Base-by-base conservation (phyloP, 92 coral and sea anemone genomes). In the Heteractis magnifica region DNA sequence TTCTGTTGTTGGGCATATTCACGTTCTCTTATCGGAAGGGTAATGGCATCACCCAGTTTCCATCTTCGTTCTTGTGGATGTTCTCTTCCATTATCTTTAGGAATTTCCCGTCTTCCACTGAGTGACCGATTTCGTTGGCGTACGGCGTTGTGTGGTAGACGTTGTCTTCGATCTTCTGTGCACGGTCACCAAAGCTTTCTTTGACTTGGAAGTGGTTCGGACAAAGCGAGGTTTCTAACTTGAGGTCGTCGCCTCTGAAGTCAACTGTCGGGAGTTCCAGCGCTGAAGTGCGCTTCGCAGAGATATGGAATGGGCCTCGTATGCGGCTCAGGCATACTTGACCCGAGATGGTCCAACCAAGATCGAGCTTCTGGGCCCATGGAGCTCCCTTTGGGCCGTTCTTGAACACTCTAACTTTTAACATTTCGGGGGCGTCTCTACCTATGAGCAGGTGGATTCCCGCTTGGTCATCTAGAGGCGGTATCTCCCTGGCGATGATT, bases 281-380 rank as follows among this genome's bases (percentile, higher is more conserved):
- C 13, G 65, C 15, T 58, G 65, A 10, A 58, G 81, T 56, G 74
- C 49, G 79, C 77, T 58, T 58, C 65, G 65, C 15, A 58, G 65
- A 58, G 18, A 84, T 80, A 78, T 88, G 87, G 26, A 73, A 62
- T 19, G 90, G 88, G 50, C 86, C 88, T 3, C 79, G 82, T 21
- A 76, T 87, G 55, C 64, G 71, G 82, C 83, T 90, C 23, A 86
- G 85, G 77, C 90, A 90, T 83, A 86, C 84, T 79, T 86, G 93
- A 6, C 91, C 91, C 9, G 83, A 56, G 52, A 87, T 88, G 19
- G 89, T 87, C 93, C 94, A 90, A 56, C 91, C 91, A 21, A 84
- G 86, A 6, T 80, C 75, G 11, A 76, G 77, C 85, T 77, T 80
- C 52, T 87, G 90, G 6, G 90, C 90, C 87, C 60, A 59, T 1